Percentiles rank a stretch among this genome's conserved stretches.
Evolutionary conservation across 2,797 vertebrate species (phyloP).

Genomic region (Diglossa cyanea): DNA sequence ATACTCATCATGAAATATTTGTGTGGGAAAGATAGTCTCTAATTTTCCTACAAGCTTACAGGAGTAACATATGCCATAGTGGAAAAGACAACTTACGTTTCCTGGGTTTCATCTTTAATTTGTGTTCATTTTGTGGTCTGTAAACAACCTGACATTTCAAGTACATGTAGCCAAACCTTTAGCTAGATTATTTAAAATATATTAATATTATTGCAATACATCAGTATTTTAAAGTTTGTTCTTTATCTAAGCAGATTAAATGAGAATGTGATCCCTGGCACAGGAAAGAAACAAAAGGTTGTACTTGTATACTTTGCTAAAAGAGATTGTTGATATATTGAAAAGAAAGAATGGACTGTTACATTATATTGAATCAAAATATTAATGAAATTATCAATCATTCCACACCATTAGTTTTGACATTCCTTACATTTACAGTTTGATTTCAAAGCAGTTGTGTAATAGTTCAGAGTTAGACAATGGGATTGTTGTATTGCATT

Average conservation of each 20-base stretch:
- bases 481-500: not conserved
- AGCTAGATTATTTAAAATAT: not conserved
- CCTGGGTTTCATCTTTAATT: not conserved
- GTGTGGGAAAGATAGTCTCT: not conserved
- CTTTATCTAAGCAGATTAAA: not conserved
- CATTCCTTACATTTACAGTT: not conserved
- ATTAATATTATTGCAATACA: not conserved
- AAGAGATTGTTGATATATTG: not conserved
- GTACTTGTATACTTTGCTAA: not conserved
- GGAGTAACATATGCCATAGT: not conserved
- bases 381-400: not conserved
- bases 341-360: not conserved
- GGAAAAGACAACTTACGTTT: not conserved
- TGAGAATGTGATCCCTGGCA: not conserved
- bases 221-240: not conserved
- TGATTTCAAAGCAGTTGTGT: not conserved
- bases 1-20: not conserved
- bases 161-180: not conserved
- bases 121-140: not conserved
- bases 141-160: not conserved
- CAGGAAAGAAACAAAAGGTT: not conserved
- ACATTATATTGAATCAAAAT: not conserved
- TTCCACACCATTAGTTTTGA: not conserved
- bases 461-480: not conserved
- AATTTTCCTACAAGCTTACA: not conserved